A percentile compares a stretch with the other conserved stretches of the same genome.
Evolutionary conservation across 2,888 invertebrate species (phyloP).

Genomic region (Nemotelus nigrinus): DNA sequence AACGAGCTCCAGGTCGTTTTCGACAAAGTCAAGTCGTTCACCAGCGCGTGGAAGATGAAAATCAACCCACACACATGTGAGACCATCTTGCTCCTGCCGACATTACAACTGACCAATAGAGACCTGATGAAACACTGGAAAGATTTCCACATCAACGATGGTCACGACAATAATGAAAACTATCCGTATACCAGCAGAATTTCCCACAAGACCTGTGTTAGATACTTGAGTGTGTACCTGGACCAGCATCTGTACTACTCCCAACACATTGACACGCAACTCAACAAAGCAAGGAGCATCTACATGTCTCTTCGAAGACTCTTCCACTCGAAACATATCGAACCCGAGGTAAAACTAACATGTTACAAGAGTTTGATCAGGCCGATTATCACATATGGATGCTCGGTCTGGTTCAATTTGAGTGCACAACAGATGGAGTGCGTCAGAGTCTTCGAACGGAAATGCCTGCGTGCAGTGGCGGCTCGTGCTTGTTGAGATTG

Average conservation of each 20-base stretch:
- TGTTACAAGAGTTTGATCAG: slow-evolving; percentile 10
- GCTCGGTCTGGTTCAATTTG: slow-evolving; percentile 27
- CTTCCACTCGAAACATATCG: slow-evolving; percentile 3
- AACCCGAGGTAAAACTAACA: neutral
- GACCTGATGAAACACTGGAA: slow-evolving; percentile 8
- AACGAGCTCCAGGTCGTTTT: slow-evolving; percentile 1
- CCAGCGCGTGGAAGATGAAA: slow-evolving; percentile 4
- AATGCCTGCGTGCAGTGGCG: no score
- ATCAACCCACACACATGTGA: slow-evolving; percentile 17
- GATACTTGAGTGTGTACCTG: slow-evolving; percentile 25
- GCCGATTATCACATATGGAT: slow-evolving; percentile 23
- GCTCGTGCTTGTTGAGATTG: no score
- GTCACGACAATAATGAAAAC: no score
- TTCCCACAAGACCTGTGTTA: neutral
- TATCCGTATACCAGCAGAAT: no score
- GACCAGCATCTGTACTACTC: neutral
- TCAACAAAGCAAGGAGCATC: neutral
- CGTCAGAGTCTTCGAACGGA: slow-evolving; percentile 6
- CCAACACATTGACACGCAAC: neutral
- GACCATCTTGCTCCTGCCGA: neutral
- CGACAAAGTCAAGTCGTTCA: neutral
- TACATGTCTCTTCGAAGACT: neutral
- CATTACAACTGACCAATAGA: neutral
- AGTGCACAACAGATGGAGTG: slow-evolving; percentile 29
- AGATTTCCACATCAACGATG: slow-evolving; percentile 1